A percentile compares a stretch with the other conserved stretches of the same genome.
phyloP scores from a whole-genome alignment of 2,888 invertebrate species.

The Ypsolopha sequella region DNA sequence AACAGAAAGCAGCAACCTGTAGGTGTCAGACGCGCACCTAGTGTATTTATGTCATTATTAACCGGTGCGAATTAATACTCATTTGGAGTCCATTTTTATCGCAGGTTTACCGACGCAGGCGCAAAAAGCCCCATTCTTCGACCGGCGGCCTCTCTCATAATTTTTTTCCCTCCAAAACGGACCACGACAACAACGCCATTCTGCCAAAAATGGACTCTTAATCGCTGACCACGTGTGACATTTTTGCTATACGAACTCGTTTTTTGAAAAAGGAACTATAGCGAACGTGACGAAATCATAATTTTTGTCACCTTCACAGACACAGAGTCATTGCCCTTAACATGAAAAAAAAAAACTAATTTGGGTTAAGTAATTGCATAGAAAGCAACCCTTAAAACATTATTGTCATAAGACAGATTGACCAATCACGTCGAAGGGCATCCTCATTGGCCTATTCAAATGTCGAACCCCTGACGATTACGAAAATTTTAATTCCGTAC shows the following conservation, averaged over 20 bases:
- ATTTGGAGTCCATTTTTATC: constrained; percentile 61
- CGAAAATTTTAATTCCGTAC: constrained; percentile 26
- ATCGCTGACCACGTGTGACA: constrained; percentile 19
- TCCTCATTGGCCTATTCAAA: constrained; percentile 46
- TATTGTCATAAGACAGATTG: constrained; percentile 10
- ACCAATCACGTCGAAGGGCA: constrained; percentile 30
- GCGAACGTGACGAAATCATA: neutral
- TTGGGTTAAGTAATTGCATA: no score
- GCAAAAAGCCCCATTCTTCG: constrained; percentile 38
- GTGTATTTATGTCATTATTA: constrained; percentile 71
- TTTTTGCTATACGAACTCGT: no score
- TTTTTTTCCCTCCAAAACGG: constrained; percentile 26
- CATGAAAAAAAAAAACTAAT: no score
- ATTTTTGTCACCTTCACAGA: neutral
- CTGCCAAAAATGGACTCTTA: constrained; percentile 41
- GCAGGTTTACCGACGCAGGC: constrained; percentile 38
- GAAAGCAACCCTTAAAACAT: neutral
- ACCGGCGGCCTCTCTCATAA: constrained; percentile 18
- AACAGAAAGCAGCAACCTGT: constrained; percentile 30
- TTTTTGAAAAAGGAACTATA: neutral
- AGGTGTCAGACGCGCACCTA: constrained; percentile 33
- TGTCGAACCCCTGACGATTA: constrained; percentile 33
- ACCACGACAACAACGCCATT: constrained; percentile 18
- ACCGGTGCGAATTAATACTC: constrained; percentile 67
- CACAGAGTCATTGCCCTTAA: no score